Base-by-base conservation (phyloP, 2,113 vertebrate species). In the Amphilophus citrinellus region DNA sequence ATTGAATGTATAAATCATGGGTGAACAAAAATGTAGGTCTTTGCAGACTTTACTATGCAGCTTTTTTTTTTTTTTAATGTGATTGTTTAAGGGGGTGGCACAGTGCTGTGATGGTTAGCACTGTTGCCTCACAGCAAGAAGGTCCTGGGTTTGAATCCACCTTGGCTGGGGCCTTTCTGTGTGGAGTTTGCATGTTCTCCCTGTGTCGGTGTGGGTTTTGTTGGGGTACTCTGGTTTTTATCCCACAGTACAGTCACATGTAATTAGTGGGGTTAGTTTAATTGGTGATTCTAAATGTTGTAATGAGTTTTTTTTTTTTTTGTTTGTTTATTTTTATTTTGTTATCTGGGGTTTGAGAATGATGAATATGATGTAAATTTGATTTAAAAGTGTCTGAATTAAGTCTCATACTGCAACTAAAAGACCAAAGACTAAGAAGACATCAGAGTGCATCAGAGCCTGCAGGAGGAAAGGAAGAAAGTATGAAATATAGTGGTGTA, bases 1-100 rank as follows among this genome's bases (percentile, higher is more conserved):
- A 78, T 80, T 80, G 22, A 61, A 78, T 82, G 47, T 85, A 32
- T 50, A 44, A 80, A 15, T 79, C 10, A 22, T 2, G 22, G 20
- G 15, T 58, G 68, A 82, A 79, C 59, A 79, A 20, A 39, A 8
- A 2, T 82, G 17, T 37, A 77, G 22, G 10, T 62, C 6, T 6
- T 53, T 73, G 56, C 13, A 60, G 6, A 18, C 17, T 68, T 75
- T 76, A 1, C 30, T 39, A 65, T 10, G 47, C 6, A 2, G 8
- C 10, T 53, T 76, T 37, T 44, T 20, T 10, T 30, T 30, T 7
- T 6, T 59, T 30, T 57, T 86, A 22, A 35, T 73, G 47, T 47
- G 47, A 57, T 78, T 73, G 30, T 14, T 77, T 53, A 42, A 35
- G 9, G 17, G 9, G 8, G 37, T 2, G 9, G 37, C 37, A 39